A percentile compares a stretch with the other conserved stretches of the same genome.
phyloP scores from a whole-genome alignment of 2,888 invertebrate genomes.

The Operophtera brumata region DNA sequence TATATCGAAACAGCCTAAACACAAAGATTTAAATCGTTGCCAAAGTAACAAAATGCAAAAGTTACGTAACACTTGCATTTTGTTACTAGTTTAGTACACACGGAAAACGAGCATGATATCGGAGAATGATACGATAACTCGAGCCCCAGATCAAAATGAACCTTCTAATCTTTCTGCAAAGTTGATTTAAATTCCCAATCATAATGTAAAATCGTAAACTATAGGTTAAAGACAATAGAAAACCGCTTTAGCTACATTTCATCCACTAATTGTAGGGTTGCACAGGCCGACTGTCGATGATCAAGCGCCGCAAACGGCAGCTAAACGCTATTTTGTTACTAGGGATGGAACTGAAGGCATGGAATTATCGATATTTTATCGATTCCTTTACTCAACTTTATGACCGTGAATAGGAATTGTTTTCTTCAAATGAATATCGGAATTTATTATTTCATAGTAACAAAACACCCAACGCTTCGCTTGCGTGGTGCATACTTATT shows the following conservation, averaged over 20 bases:
- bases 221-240: conserved; percentile 54
- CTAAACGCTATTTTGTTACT: conserved; percentile 60
- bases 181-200: not conserved
- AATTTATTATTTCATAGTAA: not conserved
- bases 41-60: too few relatives aligned
- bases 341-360: conserved; percentile 18
- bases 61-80: too few relatives aligned
- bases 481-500: too few relatives aligned
- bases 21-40: too few relatives aligned
- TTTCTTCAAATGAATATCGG: not conserved
- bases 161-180: not conserved
- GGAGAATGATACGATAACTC: conserved; percentile 25
- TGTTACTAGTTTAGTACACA: too few relatives aligned
- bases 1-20: too few relatives aligned
- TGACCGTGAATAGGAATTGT: not conserved
- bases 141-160: too few relatives aligned
- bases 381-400: not conserved
- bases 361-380: conserved; percentile 8
- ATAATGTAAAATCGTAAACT: conserved; percentile 38
- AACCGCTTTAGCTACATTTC: conserved; percentile 59
- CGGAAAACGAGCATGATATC: conserved; percentile 19
- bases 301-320: conserved; percentile 59
- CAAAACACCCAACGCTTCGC: too few relatives aligned
- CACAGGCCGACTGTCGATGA: conserved; percentile 50
- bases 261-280: conserved; percentile 65